A percentile compares a stretch with the other conserved stretches of the same genome.
Conservation (phyloP, 2,888 invertebrate genomes). For the Gastracanthus pulcherrimus region DNA sequence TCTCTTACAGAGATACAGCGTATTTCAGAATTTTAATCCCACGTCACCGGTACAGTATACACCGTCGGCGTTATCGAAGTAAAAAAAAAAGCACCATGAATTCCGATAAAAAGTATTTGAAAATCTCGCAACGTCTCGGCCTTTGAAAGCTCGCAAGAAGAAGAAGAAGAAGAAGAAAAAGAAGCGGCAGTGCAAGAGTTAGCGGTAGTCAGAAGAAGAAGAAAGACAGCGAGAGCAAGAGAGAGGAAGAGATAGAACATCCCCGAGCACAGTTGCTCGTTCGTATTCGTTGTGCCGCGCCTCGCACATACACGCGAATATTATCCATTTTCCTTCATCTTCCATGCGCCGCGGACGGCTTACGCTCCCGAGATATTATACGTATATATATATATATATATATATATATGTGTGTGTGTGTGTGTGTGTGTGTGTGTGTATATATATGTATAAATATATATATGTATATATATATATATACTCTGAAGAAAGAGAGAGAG, state of each 20-base stretch:
- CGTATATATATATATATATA: constrained; percentile 4
- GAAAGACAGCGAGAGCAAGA: background rate
- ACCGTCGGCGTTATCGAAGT: constrained; percentile 52
- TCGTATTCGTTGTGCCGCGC: constrained; percentile 63
- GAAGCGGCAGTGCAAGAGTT: background rate
- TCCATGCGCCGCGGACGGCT: constrained; percentile 56
- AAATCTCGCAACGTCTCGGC: constrained; percentile 54
- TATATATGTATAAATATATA: too few species aligned
- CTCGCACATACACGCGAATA: constrained; percentile 64
- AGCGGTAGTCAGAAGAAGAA: constrained; percentile 1
- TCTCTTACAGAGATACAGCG: background rate
- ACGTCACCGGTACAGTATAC: constrained; percentile 33
- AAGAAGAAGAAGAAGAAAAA: constrained; percentile 14
- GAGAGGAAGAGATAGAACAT: constrained; percentile 26
- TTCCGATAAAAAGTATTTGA: constrained; percentile 54
- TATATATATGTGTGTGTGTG: too few species aligned
- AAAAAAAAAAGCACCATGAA: constrained; percentile 49
- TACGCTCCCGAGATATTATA: constrained; percentile 59
- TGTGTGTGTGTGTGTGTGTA: too few species aligned
- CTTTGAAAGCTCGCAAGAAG: constrained; percentile 56
- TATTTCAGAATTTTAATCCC: constrained; percentile 29
- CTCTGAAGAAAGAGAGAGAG: constrained; percentile 42
- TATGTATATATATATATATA: constrained; percentile 12
- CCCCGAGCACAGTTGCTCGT: constrained; percentile 55
- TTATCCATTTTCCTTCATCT: constrained; percentile 66